These are phyloP conservation scores for Drosophila histrio DNA, from an alignment of 2,888 invertebrate genomes.

Conservation along the genomic window DNA sequence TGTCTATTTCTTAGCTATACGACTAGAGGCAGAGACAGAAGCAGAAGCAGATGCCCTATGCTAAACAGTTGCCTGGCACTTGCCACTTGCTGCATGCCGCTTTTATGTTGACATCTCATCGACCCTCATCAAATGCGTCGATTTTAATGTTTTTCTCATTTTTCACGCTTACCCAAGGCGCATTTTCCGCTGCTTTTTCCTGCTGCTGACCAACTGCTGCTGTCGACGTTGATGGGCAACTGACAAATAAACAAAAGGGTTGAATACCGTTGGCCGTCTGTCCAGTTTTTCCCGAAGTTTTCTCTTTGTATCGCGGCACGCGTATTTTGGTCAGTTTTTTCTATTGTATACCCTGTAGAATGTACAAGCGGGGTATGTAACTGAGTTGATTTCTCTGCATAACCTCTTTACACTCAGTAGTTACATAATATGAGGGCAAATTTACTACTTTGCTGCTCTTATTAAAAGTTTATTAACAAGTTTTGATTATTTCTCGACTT, in stretches of 20 bases:
- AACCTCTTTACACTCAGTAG: neutral
- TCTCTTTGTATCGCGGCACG: slow-evolving; percentile 50
- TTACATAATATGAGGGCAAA: neutral
- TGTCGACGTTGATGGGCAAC: too few relatives aligned
- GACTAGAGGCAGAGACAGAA: neutral
- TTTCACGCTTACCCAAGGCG: slow-evolving; percentile 61
- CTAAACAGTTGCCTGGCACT: slow-evolving; percentile 23
- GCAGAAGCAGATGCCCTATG: slow-evolving; percentile 12
- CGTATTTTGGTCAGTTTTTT: slow-evolving; percentile 51
- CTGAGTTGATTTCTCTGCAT: neutral
- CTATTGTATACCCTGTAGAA: slow-evolving; percentile 14
- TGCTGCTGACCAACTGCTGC: slow-evolving; percentile 59
- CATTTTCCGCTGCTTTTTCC: slow-evolving; percentile 49
- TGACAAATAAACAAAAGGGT: slow-evolving; percentile 37
- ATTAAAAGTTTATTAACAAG: neutral
- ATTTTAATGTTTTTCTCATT: slow-evolving; percentile 69
- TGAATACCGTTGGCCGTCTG: slow-evolving; percentile 23
- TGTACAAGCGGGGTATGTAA: neutral
- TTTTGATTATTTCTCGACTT: neutral
- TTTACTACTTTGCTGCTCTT: too few relatives aligned
- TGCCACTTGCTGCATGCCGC: slow-evolving; percentile 37
- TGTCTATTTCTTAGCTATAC: slow-evolving; percentile 18
- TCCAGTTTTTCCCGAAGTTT: slow-evolving; percentile 10
- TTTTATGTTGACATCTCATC: slow-evolving; percentile 63
- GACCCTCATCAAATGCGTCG: slow-evolving; percentile 73